These are phyloP conservation scores for Myiozetetes cayanensis DNA, from an alignment of 2,113 vertebrate genomes.

Conservation along the genomic window DNA sequence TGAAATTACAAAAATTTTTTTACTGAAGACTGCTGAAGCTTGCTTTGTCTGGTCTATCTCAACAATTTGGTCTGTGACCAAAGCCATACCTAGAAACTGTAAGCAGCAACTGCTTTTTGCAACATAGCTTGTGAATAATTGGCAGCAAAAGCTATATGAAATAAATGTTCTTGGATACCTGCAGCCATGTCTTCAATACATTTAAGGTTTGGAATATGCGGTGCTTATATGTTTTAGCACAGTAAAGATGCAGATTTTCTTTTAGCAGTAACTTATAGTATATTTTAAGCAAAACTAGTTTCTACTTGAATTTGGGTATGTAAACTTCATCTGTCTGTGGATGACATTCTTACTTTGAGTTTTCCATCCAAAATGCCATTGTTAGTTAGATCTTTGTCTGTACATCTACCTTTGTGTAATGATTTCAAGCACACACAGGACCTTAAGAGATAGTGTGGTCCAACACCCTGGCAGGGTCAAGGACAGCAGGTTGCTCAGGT, in stretches of 20 bases:
- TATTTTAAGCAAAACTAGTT: neutral
- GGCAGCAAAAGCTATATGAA: neutral
- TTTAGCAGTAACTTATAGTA: neutral
- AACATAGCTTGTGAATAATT: neutral
- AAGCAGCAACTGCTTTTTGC: neutral
- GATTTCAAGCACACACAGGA: neutral
- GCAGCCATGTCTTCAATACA: neutral
- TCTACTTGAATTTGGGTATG: neutral
- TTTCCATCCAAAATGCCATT: neutral
- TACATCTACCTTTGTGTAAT: neutral
- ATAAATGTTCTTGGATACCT: neutral
- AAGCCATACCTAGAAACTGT: neutral
- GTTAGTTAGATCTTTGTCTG: neutral
- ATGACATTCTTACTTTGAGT: neutral
- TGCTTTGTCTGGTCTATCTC: neutral
- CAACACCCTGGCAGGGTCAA: fast-evolving
- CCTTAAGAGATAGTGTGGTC: neutral
- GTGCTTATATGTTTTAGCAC: neutral
- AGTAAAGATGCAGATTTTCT: neutral
- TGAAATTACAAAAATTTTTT: neutral
- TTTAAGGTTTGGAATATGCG: neutral
- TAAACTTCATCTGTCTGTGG: neutral
- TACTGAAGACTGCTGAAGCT: neutral
- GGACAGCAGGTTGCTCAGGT: neutral
- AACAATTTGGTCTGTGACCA: neutral